Conservation (phyloP, 2,888 invertebrate genomes). For the Tetragonula carbonaria region DNA sequence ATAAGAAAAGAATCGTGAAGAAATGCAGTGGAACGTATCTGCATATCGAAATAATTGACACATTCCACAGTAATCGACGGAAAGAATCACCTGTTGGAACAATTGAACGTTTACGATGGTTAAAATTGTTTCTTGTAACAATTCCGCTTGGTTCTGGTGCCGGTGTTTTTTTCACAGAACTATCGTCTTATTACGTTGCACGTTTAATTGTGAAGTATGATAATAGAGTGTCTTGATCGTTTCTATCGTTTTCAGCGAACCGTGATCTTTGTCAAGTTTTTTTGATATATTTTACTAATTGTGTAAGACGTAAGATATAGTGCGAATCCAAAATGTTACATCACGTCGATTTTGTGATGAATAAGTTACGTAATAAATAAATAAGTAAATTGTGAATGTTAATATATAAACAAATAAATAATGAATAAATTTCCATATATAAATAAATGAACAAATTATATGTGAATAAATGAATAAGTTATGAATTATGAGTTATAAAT, state of each 20-base stretch:
- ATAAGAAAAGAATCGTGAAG: background rate
- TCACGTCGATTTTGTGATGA: background rate
- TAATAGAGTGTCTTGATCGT: background rate
- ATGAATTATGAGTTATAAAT: background rate
- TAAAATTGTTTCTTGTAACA: background rate
- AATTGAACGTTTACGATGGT: conserved; percentile 6
- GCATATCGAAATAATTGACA: background rate
- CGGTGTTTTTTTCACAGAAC: background rate
- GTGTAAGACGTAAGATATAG: background rate
- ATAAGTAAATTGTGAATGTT: too few species aligned
- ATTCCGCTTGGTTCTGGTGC: background rate
- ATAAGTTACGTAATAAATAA: too few species aligned
- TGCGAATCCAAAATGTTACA: background rate
- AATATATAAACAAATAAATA: too few species aligned
- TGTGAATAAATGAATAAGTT: background rate
- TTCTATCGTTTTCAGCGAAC: background rate
- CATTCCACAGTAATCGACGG: background rate
- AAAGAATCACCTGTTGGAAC: conserved; percentile 3
- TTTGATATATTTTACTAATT: background rate
- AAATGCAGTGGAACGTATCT: background rate
- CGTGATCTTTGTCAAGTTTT: background rate
- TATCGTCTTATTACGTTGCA: background rate
- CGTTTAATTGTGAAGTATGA: background rate
- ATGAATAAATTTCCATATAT: too few species aligned
- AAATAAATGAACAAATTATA: background rate